Percentiles rank a stretch among this genome's conserved stretches.
Evolutionary conservation across 2,113 vertebrate genomes (phyloP).

Genomic region (Todiramphus chloris): DNA sequence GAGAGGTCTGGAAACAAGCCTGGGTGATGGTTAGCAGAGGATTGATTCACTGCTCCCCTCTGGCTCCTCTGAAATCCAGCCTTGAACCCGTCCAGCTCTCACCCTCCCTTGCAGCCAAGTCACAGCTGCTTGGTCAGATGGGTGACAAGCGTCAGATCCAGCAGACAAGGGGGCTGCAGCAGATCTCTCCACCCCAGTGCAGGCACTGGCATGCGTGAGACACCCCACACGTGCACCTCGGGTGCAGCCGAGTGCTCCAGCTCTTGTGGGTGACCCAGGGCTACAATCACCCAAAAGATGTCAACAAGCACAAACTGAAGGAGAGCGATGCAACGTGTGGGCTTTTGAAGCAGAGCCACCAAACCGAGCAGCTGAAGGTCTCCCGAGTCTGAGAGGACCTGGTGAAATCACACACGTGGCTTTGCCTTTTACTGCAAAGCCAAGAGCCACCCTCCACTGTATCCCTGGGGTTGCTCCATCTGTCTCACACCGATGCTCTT

Average conservation of each 20-base stretch:
- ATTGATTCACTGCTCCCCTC: background rate
- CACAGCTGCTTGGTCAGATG: background rate
- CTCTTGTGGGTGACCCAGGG: background rate
- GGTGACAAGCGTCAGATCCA: background rate
- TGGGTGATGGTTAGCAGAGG: background rate
- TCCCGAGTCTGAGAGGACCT: background rate
- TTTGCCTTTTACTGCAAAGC: background rate
- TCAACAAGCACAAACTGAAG: background rate
- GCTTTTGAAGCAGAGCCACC: background rate
- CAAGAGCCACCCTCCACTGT: background rate
- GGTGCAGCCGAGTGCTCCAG: background rate
- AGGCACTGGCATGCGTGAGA: too few species aligned
- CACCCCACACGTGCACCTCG: background rate
- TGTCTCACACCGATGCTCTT: background rate
- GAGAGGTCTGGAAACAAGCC: background rate
- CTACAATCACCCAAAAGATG: background rate
- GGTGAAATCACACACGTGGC: background rate
- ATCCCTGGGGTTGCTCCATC: background rate
- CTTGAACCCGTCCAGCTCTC: background rate
- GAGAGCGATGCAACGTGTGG: background rate
- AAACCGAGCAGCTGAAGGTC: background rate
- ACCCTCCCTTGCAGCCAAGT: background rate
- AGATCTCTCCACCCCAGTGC: background rate
- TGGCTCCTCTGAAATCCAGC: background rate
- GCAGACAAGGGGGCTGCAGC: background rate